These are phyloP conservation scores for Ursus arctos DNA, from an alignment of 2,113 vertebrate species.

Conservation along the genomic window DNA sequence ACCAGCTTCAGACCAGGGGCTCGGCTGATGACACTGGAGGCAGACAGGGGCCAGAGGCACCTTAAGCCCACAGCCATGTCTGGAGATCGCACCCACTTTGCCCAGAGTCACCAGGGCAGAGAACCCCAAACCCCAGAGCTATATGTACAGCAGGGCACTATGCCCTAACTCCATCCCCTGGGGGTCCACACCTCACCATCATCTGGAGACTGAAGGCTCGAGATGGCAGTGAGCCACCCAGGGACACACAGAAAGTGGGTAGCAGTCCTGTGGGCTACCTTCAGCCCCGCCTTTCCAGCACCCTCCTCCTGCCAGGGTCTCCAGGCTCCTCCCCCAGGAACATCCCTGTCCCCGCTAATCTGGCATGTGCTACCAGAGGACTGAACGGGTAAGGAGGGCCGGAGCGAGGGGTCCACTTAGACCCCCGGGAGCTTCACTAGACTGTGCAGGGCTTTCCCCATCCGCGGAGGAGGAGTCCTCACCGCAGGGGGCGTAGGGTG, in stretches of 20 bases:
- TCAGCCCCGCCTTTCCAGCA: neutral
- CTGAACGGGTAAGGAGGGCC: constrained; percentile 49
- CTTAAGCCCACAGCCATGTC: neutral
- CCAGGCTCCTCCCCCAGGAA: neutral
- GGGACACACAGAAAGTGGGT: neutral
- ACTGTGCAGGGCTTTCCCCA: neutral
- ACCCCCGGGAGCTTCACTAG: neutral
- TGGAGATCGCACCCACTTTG: neutral
- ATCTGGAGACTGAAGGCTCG: neutral
- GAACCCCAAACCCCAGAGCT: neutral
- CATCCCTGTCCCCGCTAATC: neutral
- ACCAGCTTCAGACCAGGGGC: constrained; percentile 98
- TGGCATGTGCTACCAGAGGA: constrained; percentile 69
- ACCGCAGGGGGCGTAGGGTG: constrained; percentile 98
- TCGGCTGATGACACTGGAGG: constrained; percentile 95
- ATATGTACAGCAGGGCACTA: neutral
- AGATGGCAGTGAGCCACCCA: neutral
- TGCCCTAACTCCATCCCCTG: neutral
- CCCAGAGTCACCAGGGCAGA: neutral
- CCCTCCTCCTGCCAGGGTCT: neutral
- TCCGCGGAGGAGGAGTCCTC: neutral
- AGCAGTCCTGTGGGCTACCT: neutral
- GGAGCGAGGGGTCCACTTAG: neutral
- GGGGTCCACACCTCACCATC: neutral
- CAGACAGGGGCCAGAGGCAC: neutral